phyloP scores from a whole-genome alignment of 2,113 vertebrate species.

The Bufo bufo region DNA sequence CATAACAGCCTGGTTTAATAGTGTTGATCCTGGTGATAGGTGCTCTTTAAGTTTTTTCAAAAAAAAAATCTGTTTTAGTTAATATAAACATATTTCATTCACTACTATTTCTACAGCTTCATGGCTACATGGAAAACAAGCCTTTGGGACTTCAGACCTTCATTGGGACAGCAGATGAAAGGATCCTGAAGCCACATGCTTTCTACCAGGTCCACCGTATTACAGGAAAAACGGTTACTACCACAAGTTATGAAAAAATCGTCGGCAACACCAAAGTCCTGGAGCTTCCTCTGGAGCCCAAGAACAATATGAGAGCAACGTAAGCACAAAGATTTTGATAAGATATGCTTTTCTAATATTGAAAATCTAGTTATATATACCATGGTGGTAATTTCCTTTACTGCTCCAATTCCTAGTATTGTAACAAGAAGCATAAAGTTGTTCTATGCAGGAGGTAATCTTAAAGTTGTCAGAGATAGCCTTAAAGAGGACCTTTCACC shows the following conservation, averaged over 20 bases:
- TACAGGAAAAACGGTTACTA: slow-evolving; percentile 95
- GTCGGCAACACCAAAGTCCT: slow-evolving; percentile 92
- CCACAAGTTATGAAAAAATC: slow-evolving; percentile 95
- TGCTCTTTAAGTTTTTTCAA: too few species aligned
- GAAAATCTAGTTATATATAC: too few species aligned
- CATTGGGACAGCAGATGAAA: slow-evolving; percentile 94
- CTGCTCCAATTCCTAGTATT: neutral
- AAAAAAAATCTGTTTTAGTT: too few species aligned
- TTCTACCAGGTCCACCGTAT: slow-evolving; percentile 99
- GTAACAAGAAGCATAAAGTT: neutral
- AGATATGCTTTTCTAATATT: too few species aligned
- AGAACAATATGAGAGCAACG: slow-evolving; percentile 98
- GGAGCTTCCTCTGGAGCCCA: slow-evolving; percentile 94
- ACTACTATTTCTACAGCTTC: slow-evolving; percentile 74
- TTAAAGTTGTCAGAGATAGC: neutral
- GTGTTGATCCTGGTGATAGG: too few species aligned
- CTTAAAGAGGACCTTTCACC: neutral
- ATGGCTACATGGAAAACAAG: slow-evolving; percentile 93
- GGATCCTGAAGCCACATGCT: slow-evolving; percentile 95
- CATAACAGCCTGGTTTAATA: too few species aligned
- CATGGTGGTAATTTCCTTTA: too few species aligned
- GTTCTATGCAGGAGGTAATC: neutral
- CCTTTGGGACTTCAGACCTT: slow-evolving; percentile 96
- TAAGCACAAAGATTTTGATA: slow-evolving; percentile 68
- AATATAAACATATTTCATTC: neutral